Conservation (phyloP, 2,888 invertebrate species). For the Campoletis raptor region DNA sequence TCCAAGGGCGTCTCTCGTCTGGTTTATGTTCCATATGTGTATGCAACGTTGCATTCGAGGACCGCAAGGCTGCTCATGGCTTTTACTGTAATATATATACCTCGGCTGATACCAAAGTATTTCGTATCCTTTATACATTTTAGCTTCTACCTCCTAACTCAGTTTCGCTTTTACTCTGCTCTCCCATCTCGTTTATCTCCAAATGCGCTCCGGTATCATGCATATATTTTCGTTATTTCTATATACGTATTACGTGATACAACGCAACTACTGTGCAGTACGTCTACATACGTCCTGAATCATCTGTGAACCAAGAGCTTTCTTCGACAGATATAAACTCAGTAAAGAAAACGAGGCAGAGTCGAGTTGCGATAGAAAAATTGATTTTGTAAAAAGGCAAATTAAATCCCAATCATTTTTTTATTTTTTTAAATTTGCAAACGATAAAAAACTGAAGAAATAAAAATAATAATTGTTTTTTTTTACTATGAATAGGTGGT, state of each 20-base stretch:
- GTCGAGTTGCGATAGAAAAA: conserved; percentile 1
- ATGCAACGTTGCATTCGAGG: conserved; percentile 15
- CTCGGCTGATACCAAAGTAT: conserved; percentile 73
- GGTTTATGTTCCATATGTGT: conserved; percentile 9
- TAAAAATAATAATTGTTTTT: background rate
- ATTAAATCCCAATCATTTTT: background rate
- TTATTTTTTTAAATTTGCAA: background rate
- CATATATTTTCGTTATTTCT: conserved; percentile 5
- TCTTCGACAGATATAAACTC: background rate
- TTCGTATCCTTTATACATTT: conserved; percentile 67
- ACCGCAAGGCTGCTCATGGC: conserved; percentile 32
- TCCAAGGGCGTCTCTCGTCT: conserved; percentile 63
- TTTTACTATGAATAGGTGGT: background rate
- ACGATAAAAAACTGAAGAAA: background rate
- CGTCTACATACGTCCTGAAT: background rate
- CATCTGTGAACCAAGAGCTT: conserved; percentile 21
- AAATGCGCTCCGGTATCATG: conserved; percentile 7
- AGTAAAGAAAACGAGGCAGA: conserved; percentile 3
- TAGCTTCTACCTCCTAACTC: conserved; percentile 45
- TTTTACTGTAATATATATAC: conserved; percentile 65
- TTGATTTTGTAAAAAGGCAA: background rate
- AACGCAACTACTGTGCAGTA: background rate
- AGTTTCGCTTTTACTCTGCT: conserved; percentile 39
- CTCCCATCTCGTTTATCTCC: conserved; percentile 54
- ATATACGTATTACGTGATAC: conserved; percentile 29